Percentiles rank a stretch among this genome's conserved stretches.
These are phyloP conservation scores for Theristicus caerulescens DNA, from an alignment of 2,113 vertebrate genomes.

Conservation along the genomic window DNA sequence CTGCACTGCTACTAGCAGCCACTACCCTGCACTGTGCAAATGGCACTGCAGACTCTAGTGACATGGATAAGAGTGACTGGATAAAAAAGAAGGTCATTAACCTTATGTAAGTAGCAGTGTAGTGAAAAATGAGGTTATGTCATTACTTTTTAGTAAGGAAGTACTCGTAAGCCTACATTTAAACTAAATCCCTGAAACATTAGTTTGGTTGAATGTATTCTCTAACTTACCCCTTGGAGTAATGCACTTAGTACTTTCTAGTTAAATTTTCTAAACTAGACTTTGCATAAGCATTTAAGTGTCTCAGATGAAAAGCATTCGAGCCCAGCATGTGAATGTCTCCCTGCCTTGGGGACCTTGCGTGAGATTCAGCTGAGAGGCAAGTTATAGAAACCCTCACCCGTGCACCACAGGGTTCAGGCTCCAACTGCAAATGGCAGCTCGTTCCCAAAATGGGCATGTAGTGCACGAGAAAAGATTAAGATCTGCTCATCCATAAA, in stretches of 20 bases:
- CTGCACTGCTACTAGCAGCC: not conserved
- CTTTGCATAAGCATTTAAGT: not conserved
- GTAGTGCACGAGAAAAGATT: not conserved
- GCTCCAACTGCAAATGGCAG: not conserved
- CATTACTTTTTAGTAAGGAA: not conserved
- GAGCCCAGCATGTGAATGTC: not conserved
- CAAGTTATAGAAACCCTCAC: not conserved
- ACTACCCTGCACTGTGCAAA: not conserved
- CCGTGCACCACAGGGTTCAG: accelerated
- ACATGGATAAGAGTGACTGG: not conserved
- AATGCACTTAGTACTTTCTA: not conserved
- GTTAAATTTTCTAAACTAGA: not conserved
- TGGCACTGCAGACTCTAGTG: not conserved
- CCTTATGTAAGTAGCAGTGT: not conserved
- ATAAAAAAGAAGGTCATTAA: not conserved
- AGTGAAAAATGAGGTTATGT: not conserved
- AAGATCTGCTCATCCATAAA: not conserved
- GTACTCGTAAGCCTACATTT: not conserved
- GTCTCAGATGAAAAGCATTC: not conserved
- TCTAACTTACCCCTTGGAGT: not conserved
- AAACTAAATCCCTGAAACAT: not conserved
- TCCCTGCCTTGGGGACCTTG: not conserved
- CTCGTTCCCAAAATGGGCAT: not conserved
- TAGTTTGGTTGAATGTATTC: not conserved
- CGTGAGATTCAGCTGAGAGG: not conserved